These are phyloP conservation scores for Venusia cambrica DNA, from an alignment of 2,888 invertebrate genomes.

Conservation along the genomic window DNA sequence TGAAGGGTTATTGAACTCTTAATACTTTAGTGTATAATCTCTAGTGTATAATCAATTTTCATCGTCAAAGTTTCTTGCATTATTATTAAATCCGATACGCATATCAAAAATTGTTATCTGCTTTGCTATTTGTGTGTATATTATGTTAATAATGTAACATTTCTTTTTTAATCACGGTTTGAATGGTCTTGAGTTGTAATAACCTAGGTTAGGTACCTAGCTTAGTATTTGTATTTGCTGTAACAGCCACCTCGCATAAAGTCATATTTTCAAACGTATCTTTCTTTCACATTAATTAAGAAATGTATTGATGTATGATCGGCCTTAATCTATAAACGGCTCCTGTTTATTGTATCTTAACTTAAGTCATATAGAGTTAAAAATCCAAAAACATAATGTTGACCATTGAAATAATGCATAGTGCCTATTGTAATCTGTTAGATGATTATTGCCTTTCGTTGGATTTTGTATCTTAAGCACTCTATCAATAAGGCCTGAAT, in stretches of 20 bases:
- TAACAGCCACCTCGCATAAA: too few relatives aligned
- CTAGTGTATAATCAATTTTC: conserved; percentile 3
- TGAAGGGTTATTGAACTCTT: neutral
- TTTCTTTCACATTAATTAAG: conserved; percentile 18
- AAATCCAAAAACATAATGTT: conserved; percentile 31
- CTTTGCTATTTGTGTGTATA: too few relatives aligned
- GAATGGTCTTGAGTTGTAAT: too few relatives aligned
- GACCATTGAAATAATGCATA: conserved; percentile 37
- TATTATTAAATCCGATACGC: too few relatives aligned
- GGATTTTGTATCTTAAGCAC: conserved; percentile 7
- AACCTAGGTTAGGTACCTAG: too few relatives aligned
- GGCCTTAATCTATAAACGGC: neutral
- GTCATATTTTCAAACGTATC: too few relatives aligned
- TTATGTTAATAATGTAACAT: too few relatives aligned
- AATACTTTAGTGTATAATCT: conserved; percentile 8
- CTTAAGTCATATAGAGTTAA: conserved; percentile 31
- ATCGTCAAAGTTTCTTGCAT: too few relatives aligned
- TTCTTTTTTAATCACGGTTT: too few relatives aligned
- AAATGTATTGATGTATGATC: conserved; percentile 31
- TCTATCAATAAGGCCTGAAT: conserved; percentile 6
- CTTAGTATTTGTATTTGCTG: too few relatives aligned
- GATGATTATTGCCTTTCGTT: conserved; percentile 5
- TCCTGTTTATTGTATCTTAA: conserved; percentile 7
- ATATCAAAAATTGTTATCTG: too few relatives aligned
- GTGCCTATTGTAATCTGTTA: conserved; percentile 19